Evolutionary conservation across 2,113 vertebrate species (phyloP), one percentile per base, ranked within the genome.

Genomic region (Chaetodon auriga): DNA sequence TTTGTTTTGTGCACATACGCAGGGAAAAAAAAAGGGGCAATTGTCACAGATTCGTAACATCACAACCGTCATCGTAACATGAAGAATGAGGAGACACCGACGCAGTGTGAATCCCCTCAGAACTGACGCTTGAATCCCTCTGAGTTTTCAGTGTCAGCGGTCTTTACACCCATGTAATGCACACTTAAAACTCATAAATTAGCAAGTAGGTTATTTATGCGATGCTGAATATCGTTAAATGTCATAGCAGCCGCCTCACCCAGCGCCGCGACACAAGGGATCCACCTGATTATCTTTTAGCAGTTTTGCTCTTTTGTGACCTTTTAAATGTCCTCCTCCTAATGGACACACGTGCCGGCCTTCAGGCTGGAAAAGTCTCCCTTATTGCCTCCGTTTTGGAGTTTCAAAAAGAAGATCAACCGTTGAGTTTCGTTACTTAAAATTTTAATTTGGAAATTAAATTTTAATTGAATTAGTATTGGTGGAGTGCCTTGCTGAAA

Each of bases 251-350:
- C n/a, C 25, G 18, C 63, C 16, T 68, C 4, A 15, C 9, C 21
- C 46, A 45, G 36, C 46, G 13, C 75, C 71, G 54, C 6, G 36
- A 79, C 73, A 79, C 57, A 78, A 45, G 74, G 70, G 46, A 49
- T 81, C 23, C 23, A 51, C 49, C 45, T 55, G 60, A 90, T 87
- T 73, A 80, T 84, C 41, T 78, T n/a, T 18, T 30, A 30, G 36
- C 35, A 75, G 45, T 69, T 75, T 70, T 76, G 41, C 60, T 45
- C 51, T 70, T 83, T 65, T 64, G 21, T 81, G 60, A 85, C 71
- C 82, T 89, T 72, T 80, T 41, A 82, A 23, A 49, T 51, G n/a
- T 74, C 82, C 16, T 25, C 1, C 16, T 3, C 58, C 45, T 71
- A 82, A 80, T 75, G 35, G 54, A 58, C 62, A 19, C 73, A 46